Conservation (phyloP, 2,797 vertebrate genomes). For the Miichthys miiuy region DNA sequence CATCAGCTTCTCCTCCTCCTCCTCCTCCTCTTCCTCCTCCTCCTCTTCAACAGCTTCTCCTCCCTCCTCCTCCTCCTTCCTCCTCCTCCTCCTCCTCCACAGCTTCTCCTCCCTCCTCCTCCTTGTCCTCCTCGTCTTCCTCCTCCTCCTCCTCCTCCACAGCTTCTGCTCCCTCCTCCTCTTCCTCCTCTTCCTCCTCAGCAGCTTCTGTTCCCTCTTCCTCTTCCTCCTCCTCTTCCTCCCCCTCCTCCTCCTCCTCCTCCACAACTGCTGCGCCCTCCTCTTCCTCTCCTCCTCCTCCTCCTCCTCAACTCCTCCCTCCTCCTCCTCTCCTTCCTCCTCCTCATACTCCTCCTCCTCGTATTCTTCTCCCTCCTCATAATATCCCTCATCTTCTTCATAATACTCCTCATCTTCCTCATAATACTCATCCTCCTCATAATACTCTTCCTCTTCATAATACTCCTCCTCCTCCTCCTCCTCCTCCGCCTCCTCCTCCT, state of each 20-base stretch:
- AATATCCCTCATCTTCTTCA: neutral
- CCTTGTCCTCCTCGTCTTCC: slow-evolving; percentile 13
- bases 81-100: neutral
- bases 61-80: neutral
- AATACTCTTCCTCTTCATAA: neutral
- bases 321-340: slow-evolving; percentile 1
- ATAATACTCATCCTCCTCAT: neutral
- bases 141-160: neutral
- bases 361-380: neutral
- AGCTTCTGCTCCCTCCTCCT: neutral
- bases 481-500: neutral
- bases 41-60: neutral
- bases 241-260: neutral
- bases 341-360: neutral
- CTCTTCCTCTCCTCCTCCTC: neutral
- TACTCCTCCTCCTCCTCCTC: slow-evolving; percentile 9
- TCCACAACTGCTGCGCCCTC: neutral
- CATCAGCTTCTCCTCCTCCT: neutral
- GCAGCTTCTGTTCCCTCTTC: neutral
- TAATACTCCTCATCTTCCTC: neutral
- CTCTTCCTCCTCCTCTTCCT: neutral
- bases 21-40: neutral
- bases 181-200: neutral
- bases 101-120: neutral
- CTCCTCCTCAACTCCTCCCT: neutral